A percentile compares a stretch with the other conserved stretches of the same genome.
Conservation (phyloP, 2,888 invertebrate species). For the Dryocosmus kuriphilus region DNA sequence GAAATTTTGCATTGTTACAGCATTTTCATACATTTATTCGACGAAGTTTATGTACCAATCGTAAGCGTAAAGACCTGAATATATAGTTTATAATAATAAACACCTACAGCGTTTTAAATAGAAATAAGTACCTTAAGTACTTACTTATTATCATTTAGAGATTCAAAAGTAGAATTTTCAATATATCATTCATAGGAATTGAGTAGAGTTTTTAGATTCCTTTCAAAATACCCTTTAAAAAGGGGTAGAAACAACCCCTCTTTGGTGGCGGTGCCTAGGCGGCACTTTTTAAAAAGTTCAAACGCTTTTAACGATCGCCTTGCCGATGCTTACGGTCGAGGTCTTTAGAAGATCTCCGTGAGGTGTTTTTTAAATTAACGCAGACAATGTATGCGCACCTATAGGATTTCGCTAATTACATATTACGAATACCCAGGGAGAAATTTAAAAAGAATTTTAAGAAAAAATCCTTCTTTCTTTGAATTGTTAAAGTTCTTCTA, state of each 20-base stretch:
- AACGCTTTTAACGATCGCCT: constrained; percentile 52
- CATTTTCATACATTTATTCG: constrained; percentile 6
- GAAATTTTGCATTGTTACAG: constrained; percentile 21
- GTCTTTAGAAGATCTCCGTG: constrained; percentile 39
- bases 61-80: neutral
- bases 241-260: constrained; percentile 22
- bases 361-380: constrained; percentile 44
- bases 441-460: neutral
- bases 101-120: neutral
- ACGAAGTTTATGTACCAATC: constrained; percentile 18
- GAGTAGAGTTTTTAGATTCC: constrained; percentile 34
- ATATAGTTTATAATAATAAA: neutral
- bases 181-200: neutral
- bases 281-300: constrained; percentile 50
- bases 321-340: constrained; percentile 42
- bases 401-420: constrained; percentile 10
- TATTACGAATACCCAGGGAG: neutral
- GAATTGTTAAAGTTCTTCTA: neutral
- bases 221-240: constrained; percentile 27
- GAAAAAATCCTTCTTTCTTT: too few relatives aligned
- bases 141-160: neutral
- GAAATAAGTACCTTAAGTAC: too few relatives aligned
- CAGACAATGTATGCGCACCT: constrained; percentile 28
- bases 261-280: constrained; percentile 40
- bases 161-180: constrained; percentile 5